phyloP scores from a whole-genome alignment of 2,888 invertebrate genomes.

The Acrobasis repandana region DNA sequence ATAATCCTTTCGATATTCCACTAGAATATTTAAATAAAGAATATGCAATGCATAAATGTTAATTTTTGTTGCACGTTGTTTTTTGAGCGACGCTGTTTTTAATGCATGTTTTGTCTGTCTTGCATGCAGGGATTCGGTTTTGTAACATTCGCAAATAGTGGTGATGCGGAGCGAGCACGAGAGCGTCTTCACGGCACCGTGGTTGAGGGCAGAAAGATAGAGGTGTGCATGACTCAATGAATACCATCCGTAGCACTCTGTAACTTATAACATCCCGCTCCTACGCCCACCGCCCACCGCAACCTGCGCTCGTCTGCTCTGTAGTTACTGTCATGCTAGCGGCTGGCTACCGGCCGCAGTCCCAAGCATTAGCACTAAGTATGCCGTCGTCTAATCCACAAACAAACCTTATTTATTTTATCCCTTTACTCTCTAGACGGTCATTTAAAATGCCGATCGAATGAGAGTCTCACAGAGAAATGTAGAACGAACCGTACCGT shows the following conservation, averaged over 20 bases:
- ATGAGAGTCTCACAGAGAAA: slow-evolving; percentile 82
- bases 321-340: slow-evolving; percentile 81
- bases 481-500: slow-evolving; percentile 82
- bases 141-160: slow-evolving; percentile 99
- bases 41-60: slow-evolving; percentile 85
- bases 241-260: slow-evolving; percentile 84
- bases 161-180: slow-evolving; percentile 99
- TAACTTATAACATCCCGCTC: slow-evolving; percentile 86
- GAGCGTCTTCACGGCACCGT: slow-evolving; percentile 99
- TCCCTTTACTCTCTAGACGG: slow-evolving; percentile 87
- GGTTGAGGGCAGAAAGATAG: slow-evolving; percentile 99
- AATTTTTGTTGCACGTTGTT: slow-evolving; percentile 90
- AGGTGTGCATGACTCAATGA: slow-evolving; percentile 97
- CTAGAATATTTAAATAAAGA: slow-evolving; percentile 77
- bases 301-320: slow-evolving; percentile 82
- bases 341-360: slow-evolving; percentile 36
- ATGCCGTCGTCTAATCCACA: slow-evolving; percentile 73
- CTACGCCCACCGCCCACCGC: slow-evolving; percentile 80
- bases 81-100: slow-evolving; percentile 91
- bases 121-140: slow-evolving; percentile 99
- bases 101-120: slow-evolving; percentile 98
- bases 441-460: slow-evolving; percentile 85
- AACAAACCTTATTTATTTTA: slow-evolving; percentile 83
- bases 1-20: slow-evolving; percentile 77
- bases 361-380: slow-evolving; percentile 72